Evolutionary conservation across 2,797 vertebrate genomes (phyloP), one percentile per base, ranked within the genome.

Genomic region (Anguilla pacifica): DNA sequence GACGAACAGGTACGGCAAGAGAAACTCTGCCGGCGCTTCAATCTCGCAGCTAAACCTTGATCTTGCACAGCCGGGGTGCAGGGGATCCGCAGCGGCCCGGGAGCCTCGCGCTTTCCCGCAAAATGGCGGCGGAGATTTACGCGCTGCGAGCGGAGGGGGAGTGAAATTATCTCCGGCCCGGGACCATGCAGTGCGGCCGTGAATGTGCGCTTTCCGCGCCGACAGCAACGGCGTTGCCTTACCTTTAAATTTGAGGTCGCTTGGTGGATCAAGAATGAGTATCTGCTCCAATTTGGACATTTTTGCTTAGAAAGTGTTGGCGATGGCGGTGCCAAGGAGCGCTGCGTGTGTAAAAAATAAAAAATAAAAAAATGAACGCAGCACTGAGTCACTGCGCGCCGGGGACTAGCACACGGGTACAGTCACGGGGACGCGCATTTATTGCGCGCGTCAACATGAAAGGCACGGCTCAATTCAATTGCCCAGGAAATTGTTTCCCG

Each of bases 191-290:
- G 57, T 46, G 43, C 31, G 39, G 79, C 74, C 72, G 43, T 31
- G 57, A 49, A 87, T 64, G 15, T 51, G 2, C 51, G 25, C 28
- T 31, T 43, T 64, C 55, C 46, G 35, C 28, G 70, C 35, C 0
- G 22, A 31, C 87, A 35, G 13, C 49, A n/a, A 46, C 1, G 28
- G 11, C 51, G 25, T 19, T 49, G 83, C 89, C 95, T 94, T 95
- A 98, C 98, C 98, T 99, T 97, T 99, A 92, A 99, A 99, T 96
- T 93, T 98, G 94, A 99, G 98, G 95, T 99, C 98, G 93, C 90
- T 94, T 86, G 98, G 95, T 90, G 98, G 98, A 92, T 99, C 98
- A 43, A 98, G 97, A 53, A 97, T 77, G 86, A 98, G 95, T 89
- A 98, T 57, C 95, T 98, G 97, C 91, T 98, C 97, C 96, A 97